phyloP scores from a whole-genome alignment of 2,113 vertebrate species.

The Amazona guildingii region DNA sequence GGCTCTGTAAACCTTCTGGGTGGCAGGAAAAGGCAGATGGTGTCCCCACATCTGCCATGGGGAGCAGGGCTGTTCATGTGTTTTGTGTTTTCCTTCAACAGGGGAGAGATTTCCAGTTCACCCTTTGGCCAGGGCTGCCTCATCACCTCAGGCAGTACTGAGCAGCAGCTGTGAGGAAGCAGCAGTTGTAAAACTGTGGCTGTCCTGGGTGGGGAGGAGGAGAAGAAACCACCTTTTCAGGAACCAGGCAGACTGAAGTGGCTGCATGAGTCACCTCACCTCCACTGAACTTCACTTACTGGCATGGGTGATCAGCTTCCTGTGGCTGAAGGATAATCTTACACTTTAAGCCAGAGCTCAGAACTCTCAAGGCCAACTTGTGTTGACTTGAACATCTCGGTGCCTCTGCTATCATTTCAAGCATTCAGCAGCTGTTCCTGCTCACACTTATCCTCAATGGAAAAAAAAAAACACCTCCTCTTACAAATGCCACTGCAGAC shows the following conservation, averaged over 20 bases:
- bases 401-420: constrained; percentile 38
- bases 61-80: fast-evolving
- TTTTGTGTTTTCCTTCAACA: neutral
- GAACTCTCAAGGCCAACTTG: constrained; percentile 29
- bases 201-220: neutral
- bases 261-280: neutral
- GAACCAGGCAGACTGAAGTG: neutral
- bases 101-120: neutral
- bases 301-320: constrained; percentile 23
- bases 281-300: neutral
- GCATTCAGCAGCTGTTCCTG: constrained; percentile 63
- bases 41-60: fast-evolving
- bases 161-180: neutral
- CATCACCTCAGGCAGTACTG: neutral
- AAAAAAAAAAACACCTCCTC: neutral
- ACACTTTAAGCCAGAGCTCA: constrained; percentile 5
- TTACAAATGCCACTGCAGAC: constrained; percentile 21
- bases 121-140: fast-evolving
- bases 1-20: neutral
- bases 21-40: neutral
- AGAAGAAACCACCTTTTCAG: neutral
- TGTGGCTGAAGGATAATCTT: constrained; percentile 33
- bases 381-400: constrained; percentile 40
- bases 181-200: neutral
- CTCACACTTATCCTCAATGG: constrained; percentile 10